These are phyloP conservation scores for Alethe castanea DNA, from an alignment of 2,113 vertebrate genomes.

Conservation along the genomic window DNA sequence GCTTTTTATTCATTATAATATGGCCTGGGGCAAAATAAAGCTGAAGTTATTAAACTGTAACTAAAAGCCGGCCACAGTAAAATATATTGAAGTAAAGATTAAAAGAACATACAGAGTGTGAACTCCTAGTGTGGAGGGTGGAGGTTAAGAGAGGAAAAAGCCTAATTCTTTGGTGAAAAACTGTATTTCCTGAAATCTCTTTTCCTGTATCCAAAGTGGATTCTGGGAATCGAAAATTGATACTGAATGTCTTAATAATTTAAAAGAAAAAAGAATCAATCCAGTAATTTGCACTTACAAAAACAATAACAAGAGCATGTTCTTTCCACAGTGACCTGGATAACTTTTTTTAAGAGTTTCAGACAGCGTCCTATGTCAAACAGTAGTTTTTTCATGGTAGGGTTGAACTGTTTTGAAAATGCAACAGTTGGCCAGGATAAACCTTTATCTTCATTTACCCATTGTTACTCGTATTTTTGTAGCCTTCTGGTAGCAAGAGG, in stretches of 20 bases:
- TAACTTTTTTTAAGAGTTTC: slow-evolving; percentile 31
- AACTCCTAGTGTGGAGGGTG: not conserved
- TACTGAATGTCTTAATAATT: not conserved
- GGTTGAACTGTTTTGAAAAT: slow-evolving; percentile 58
- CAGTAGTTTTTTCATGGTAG: slow-evolving; percentile 33
- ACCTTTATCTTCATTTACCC: slow-evolving; percentile 73
- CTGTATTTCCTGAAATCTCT: not conserved
- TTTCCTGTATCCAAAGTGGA: not conserved
- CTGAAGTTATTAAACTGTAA: slow-evolving; percentile 61
- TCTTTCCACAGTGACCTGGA: not conserved
- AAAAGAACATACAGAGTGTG: slow-evolving; percentile 49
- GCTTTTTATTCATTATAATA: slow-evolving; percentile 60
- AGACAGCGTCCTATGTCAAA: not conserved
- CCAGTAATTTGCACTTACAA: not conserved
- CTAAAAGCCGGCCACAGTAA: slow-evolving; percentile 51
- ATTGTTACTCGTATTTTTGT: slow-evolving; percentile 64
- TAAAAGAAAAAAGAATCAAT: not conserved
- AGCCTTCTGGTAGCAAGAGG: slow-evolving; percentile 64
- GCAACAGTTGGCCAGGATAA: slow-evolving; percentile 52
- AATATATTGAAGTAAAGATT: slow-evolving; percentile 52
- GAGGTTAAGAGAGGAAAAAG: not conserved
- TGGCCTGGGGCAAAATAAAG: slow-evolving; percentile 39
- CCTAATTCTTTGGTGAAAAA: not conserved
- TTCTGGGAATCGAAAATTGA: not conserved
- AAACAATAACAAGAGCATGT: not conserved